Evolutionary conservation across 2,888 invertebrate genomes (phyloP), one percentile per base, ranked within the genome.

Genomic region (Calameuta idolon): DNA sequence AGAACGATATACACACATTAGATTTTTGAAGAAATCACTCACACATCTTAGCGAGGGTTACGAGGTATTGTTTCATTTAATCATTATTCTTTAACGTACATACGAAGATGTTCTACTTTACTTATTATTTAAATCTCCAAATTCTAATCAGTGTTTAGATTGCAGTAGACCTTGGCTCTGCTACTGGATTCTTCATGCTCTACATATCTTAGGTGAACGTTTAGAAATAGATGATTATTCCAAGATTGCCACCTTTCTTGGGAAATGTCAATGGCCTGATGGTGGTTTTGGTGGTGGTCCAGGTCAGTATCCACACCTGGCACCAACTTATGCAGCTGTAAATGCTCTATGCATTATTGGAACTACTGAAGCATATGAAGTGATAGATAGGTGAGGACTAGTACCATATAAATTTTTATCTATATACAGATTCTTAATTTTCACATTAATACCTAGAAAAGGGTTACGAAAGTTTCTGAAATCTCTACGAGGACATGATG

Each of bases 281-380:
- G 98, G 98, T 69, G 98, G 98, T 1, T 98, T 98, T 93, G 96
- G 96, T 79, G 99, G 99, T 77, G 99, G 99, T 0, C 99, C 99
- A 0, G 95, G 96, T 0, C 99, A 99, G 91, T 93, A 94, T 87
- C 94, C 99, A 33, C 99, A 99, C 92, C 93, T 99, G 79, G 99
- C 99, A 1, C 96, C 99, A 4, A 99, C 99, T 0, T 99, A 99
- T 93, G 99, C 99, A 74, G 98, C 99, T 81, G 95, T 99, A 0
- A 98, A 97, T 93, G 96, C 98, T 35, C 93, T 99, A 11, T 96
- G 97, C 89, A 97, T 97, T 79, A 95, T 99, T 84, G 97, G 97
- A 76, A 96, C 95, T n/a, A 94, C 95, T 85, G 96, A 96, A 91
- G 98, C 99, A 2, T 97, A 96, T 88, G 93, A 95, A 83, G 94